Conservation (phyloP, 2,888 invertebrate genomes). For the Conchocele bisecta region DNA sequence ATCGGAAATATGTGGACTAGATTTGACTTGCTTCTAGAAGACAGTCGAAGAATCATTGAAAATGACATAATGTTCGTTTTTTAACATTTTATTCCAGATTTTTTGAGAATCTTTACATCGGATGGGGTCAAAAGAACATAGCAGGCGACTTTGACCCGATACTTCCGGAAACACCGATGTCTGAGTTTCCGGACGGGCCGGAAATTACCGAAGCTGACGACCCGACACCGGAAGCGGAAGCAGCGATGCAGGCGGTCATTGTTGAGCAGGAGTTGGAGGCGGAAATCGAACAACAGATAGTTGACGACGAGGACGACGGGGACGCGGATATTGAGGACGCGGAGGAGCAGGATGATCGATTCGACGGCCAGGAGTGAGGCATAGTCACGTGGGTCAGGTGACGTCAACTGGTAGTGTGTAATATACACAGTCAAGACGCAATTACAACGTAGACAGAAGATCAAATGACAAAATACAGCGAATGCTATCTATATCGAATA, state of each 20-base stretch:
- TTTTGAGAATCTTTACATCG: slow-evolving; percentile 71
- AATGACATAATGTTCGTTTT: too few species aligned
- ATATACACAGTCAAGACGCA: too few species aligned
- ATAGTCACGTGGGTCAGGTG: too few species aligned
- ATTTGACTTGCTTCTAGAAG: too few species aligned
- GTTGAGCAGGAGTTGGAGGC: slow-evolving; percentile 62
- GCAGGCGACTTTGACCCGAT: slow-evolving; percentile 64
- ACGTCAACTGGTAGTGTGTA: too few species aligned
- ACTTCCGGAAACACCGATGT: slow-evolving; percentile 55
- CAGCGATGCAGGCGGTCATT: slow-evolving; percentile 64
- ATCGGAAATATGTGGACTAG: too few species aligned
- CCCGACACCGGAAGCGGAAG: slow-evolving; percentile 72
- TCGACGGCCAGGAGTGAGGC: too few species aligned
- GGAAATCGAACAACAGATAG: slow-evolving; percentile 54
- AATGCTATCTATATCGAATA: too few species aligned
- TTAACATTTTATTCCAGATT: slow-evolving; percentile 57
- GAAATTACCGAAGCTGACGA: slow-evolving; percentile 72
- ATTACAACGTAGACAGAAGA: too few species aligned
- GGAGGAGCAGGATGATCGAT: too few species aligned
- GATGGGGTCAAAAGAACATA: slow-evolving; percentile 67
- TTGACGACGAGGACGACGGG: slow-evolving; percentile 59
- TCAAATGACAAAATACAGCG: too few species aligned
- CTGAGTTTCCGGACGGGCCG: slow-evolving; percentile 70
- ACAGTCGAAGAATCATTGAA: too few species aligned
- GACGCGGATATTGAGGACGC: slow-evolving; percentile 46